phyloP scores from a whole-genome alignment of 2,797 vertebrate genomes.

The Chrosomus eos region DNA sequence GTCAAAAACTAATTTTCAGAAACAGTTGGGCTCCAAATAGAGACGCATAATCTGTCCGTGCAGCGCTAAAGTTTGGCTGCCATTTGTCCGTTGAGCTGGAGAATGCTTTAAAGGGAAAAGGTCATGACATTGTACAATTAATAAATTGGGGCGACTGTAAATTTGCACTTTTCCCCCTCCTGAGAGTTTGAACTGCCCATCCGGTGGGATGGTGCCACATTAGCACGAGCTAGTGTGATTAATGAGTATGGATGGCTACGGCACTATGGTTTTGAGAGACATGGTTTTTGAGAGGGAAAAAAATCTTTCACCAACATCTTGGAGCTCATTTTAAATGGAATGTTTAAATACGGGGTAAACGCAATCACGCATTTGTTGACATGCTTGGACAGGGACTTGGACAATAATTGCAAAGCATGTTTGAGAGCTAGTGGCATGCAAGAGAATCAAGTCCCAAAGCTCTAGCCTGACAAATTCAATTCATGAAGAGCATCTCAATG shows the following conservation, averaged over 20 bases:
- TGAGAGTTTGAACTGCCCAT: conserved; percentile 38
- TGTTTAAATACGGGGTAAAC: conserved; percentile 34
- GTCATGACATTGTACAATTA: conserved; percentile 40
- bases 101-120: conserved; percentile 40
- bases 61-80: conserved; percentile 28
- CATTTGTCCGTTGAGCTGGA: conserved; percentile 3
- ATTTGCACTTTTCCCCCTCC: conserved; percentile 36
- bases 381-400: conserved; percentile 38
- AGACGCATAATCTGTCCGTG: conserved; percentile 44
- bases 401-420: conserved; percentile 39
- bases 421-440: conserved; percentile 35
- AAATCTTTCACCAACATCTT: background rate
- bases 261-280: conserved; percentile 31
- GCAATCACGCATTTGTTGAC: conserved; percentile 35
- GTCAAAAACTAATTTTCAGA: conserved; percentile 58
- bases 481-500: conserved; percentile 39
- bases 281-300: conserved; percentile 4
- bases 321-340: conserved; percentile 26
- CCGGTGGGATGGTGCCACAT: conserved; percentile 39
- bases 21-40: conserved; percentile 44
- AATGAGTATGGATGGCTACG: conserved; percentile 25
- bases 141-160: conserved; percentile 51
- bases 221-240: conserved; percentile 47
- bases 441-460: conserved; percentile 27
- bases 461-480: conserved; percentile 46